Evolutionary conservation across 2,888 invertebrate species (phyloP), one percentile per base, ranked within the genome.

Genomic region (Troglohyphantes excavatus): DNA sequence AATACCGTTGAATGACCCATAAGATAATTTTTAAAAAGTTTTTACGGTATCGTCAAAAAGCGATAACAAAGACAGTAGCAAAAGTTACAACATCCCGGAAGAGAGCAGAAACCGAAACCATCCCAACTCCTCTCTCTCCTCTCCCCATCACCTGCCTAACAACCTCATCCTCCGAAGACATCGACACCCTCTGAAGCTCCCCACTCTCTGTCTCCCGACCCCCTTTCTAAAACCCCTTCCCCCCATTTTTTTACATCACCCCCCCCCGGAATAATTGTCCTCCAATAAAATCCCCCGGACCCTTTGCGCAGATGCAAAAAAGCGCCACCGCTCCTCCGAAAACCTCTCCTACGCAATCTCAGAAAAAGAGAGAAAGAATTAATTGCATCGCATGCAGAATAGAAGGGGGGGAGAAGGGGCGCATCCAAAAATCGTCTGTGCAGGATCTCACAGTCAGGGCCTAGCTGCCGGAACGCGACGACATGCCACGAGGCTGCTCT

Each of bases 261-360:
- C 21, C 61, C 59, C n/a, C 63, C 39, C 23, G 67, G 78, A 90
- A 90, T 90, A 90, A 86, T 90, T 86, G 85, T 53, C 82, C 82
- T 81, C 90, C 85, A 90, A 85, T 85, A 89, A 90, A 90, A 90
- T 63, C 73, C 79, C 67, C 67, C 46, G 68, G n/a, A 70, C 73
- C 73, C 70, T 90, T 86, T 90, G 90, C 83, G 81, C 86, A 90
- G 85, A 86, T 76, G 85, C 90, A 85, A 85, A 87, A 88, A 43
- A 73, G 85, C 81, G 82, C 86, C 84, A 75, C 78, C 67, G 63
- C 33, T 9, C 3, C n/a, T 13, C 39, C 39, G 9, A 39, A 26
- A 46, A 39, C 53, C 81, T 59, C 53, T 39, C 79, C 81, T 76
- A 90, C 81, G 81, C 86, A 86, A 82, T 86, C 90, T 90, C 85